A percentile compares a stretch with the other conserved stretches of the same genome.
phyloP scores from a whole-genome alignment of 2,888 invertebrate genomes.

The Yponomeuta plumbellus region DNA sequence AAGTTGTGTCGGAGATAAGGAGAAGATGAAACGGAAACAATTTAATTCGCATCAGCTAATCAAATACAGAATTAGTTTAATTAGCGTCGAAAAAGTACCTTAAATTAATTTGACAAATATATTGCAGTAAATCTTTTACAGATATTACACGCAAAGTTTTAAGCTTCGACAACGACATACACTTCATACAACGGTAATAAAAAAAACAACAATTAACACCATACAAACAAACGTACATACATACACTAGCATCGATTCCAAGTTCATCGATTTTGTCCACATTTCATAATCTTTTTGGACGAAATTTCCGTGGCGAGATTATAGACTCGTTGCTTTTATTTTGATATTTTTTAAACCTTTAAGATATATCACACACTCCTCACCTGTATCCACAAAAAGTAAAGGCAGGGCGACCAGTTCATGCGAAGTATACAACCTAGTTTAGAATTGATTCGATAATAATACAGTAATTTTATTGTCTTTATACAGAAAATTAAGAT shows the following conservation, averaged over 20 bases:
- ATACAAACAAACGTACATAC: conserved; percentile 19
- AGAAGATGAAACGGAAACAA: too few relatives aligned
- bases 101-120: background rate
- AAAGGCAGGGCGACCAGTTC: background rate
- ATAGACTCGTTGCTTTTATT: background rate
- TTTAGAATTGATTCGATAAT: too few relatives aligned
- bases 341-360: background rate
- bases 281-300: background rate
- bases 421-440: background rate
- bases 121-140: background rate
- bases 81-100: too few relatives aligned
- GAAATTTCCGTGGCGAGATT: background rate
- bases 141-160: background rate
- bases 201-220: conserved; percentile 17
- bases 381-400: background rate
- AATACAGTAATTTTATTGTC: background rate
- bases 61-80: too few relatives aligned
- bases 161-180: conserved; percentile 3
- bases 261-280: background rate
- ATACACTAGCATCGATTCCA: background rate
- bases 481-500: background rate
- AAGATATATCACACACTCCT: background rate
- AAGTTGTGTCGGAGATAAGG: too few relatives aligned
- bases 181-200: conserved; percentile 7
- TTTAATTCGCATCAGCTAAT: too few relatives aligned